Evolutionary conservation across 2,113 vertebrate species (phyloP).

Genomic region (Lipotes vexillifer): DNA sequence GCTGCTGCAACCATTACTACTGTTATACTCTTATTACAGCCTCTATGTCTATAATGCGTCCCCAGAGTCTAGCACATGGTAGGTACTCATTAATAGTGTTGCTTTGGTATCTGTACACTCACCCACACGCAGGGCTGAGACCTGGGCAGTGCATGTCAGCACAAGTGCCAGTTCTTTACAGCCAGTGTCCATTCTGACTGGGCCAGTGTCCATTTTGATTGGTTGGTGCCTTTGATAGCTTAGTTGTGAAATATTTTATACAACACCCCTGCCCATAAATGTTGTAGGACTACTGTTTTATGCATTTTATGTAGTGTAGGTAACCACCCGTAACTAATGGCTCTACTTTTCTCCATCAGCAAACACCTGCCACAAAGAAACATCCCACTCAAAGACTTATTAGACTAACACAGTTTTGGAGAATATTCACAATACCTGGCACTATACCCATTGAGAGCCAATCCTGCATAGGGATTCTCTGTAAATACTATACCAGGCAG

Average conservation of each 20-base stretch:
- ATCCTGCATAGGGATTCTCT: neutral
- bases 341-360: neutral
- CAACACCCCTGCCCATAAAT: neutral
- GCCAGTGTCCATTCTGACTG: neutral
- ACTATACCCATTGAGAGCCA: neutral
- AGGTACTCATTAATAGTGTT: neutral
- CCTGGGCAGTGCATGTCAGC: neutral
- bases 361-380: neutral
- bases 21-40: neutral
- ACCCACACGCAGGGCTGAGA: neutral
- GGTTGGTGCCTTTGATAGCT: neutral
- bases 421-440: neutral
- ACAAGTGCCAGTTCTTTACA: neutral
- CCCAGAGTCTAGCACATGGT: neutral
- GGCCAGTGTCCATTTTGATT: neutral
- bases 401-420: neutral
- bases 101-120: neutral
- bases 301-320: neutral
- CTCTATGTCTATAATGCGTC: rapidly evolving
- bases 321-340: neutral
- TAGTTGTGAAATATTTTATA: neutral
- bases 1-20: too few species aligned
- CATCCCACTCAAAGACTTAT: neutral
- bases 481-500: neutral
- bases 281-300: neutral